Conservation (phyloP, 2,888 invertebrate genomes). For the Pyrgus malvae region DNA sequence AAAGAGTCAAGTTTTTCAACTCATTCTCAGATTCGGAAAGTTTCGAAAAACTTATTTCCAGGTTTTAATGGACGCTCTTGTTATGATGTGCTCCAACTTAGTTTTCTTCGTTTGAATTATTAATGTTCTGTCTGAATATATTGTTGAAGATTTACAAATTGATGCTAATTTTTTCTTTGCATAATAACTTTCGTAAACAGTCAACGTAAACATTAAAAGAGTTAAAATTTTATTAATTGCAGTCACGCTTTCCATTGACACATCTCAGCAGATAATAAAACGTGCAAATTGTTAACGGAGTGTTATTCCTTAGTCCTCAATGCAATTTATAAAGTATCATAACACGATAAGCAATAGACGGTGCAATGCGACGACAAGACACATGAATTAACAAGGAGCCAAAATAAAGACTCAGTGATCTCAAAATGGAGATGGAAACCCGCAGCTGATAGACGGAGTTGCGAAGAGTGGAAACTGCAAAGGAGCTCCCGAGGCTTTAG, state of each 20-base stretch:
- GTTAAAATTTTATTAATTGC: no score
- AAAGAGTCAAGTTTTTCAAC: slow-evolving; percentile 28
- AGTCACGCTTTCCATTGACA: slow-evolving; percentile 56
- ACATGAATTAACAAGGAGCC: slow-evolving; percentile 49
- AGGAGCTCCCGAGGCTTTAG: slow-evolving; percentile 53
- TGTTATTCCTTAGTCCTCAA: slow-evolving; percentile 8
- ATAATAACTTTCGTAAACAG: background rate
- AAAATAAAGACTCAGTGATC: slow-evolving; percentile 68
- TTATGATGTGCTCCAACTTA: slow-evolving; percentile 26
- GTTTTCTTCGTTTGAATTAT: slow-evolving; percentile 18
- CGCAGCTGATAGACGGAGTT: slow-evolving; percentile 66
- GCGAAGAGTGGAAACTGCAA: slow-evolving; percentile 77
- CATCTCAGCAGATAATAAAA: slow-evolving; percentile 37
- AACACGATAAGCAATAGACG: slow-evolving; percentile 11
- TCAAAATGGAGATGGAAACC: slow-evolving; percentile 77
- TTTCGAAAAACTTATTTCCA: slow-evolving; percentile 24
- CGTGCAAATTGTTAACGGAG: background rate
- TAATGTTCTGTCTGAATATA: slow-evolving; percentile 16
- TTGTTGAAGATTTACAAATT: slow-evolving; percentile 8
- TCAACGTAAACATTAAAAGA: no score
- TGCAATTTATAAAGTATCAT: background rate
- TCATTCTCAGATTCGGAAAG: slow-evolving; percentile 21
- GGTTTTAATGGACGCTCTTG: slow-evolving; percentile 28
- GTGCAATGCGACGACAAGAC: slow-evolving; percentile 21
- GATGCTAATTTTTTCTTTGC: background rate